Evolutionary conservation across 2,888 invertebrate genomes (phyloP).

Genomic region (Aricia artaxerxes): DNA sequence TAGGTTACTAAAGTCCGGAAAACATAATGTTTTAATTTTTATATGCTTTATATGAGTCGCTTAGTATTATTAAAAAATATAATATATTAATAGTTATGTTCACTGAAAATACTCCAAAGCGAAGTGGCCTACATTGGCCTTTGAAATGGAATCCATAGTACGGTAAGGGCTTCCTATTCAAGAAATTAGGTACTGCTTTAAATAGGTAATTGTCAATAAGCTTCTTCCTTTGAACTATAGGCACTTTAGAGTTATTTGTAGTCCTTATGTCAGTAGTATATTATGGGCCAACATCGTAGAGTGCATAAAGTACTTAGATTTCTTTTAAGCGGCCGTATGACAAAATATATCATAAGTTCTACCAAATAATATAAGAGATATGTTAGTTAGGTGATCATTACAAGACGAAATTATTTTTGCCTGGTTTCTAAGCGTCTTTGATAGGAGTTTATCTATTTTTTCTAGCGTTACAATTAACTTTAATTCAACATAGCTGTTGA

Average conservation of each 20-base stretch:
- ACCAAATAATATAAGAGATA: too few species aligned
- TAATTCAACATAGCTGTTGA: too few species aligned
- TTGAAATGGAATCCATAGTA: slow-evolving; percentile 13
- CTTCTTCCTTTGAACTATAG: slow-evolving; percentile 7
- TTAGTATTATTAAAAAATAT: too few species aligned
- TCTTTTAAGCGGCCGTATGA: neutral
- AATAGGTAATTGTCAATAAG: slow-evolving; percentile 2
- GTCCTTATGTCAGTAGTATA: neutral
- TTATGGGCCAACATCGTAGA: neutral
- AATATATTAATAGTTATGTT: neutral
- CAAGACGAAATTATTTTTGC: too few species aligned
- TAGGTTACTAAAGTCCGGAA: too few species aligned
- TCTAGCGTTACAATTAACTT: too few species aligned
- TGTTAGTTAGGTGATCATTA: too few species aligned
- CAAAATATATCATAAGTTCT: neutral
- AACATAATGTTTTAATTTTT: too few species aligned
- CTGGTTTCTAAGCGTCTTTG: too few species aligned
- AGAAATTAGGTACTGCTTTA: slow-evolving; percentile 1
- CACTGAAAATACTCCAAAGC: neutral
- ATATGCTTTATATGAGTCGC: too few species aligned
- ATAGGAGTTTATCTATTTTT: too few species aligned
- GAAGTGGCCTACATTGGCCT: neutral
- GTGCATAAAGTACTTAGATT: neutral
- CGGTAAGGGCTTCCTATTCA: slow-evolving; percentile 10
- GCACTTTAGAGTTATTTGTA: neutral